Conservation (phyloP, 2,797 vertebrate species). For the Sparidentex hasta region DNA sequence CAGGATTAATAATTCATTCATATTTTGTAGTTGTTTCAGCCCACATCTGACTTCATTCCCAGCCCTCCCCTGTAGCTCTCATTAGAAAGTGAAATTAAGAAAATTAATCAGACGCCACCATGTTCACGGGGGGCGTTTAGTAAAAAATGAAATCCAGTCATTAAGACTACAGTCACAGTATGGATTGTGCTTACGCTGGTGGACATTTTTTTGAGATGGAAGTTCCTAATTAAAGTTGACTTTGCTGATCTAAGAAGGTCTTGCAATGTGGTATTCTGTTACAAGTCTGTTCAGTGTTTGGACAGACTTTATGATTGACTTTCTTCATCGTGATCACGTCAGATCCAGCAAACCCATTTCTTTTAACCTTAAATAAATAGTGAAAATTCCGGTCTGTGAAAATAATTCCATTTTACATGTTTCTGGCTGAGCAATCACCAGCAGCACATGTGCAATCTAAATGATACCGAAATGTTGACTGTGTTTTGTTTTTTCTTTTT, state of each 20-base stretch:
- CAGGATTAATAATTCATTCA: slow-evolving; percentile 20
- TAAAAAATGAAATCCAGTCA: slow-evolving; percentile 9
- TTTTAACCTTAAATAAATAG: not conserved
- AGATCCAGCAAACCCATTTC: not conserved
- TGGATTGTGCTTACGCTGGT: slow-evolving; percentile 7
- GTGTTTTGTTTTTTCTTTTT: too few species aligned
- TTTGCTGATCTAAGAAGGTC: not conserved
- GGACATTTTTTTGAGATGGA: slow-evolving; percentile 26
- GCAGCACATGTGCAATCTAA: not conserved
- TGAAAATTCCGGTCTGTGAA: not conserved
- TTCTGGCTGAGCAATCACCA: too few species aligned
- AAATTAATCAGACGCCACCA: slow-evolving; percentile 22
- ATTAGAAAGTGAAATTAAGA: slow-evolving; percentile 34
- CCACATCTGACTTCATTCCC: slow-evolving; percentile 3
- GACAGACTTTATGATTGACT: not conserved
- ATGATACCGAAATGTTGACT: not conserved
- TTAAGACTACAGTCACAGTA: not conserved
- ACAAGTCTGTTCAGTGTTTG: not conserved
- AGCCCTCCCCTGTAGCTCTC: not conserved
- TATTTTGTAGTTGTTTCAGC: not conserved
- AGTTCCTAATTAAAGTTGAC: not conserved
- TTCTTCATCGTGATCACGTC: not conserved
- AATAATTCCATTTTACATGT: not conserved
- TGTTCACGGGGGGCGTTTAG: slow-evolving; percentile 17
- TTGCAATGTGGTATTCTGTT: not conserved